Base-by-base conservation (phyloP, 2,888 invertebrate genomes). In the Oithona nana region DNA sequence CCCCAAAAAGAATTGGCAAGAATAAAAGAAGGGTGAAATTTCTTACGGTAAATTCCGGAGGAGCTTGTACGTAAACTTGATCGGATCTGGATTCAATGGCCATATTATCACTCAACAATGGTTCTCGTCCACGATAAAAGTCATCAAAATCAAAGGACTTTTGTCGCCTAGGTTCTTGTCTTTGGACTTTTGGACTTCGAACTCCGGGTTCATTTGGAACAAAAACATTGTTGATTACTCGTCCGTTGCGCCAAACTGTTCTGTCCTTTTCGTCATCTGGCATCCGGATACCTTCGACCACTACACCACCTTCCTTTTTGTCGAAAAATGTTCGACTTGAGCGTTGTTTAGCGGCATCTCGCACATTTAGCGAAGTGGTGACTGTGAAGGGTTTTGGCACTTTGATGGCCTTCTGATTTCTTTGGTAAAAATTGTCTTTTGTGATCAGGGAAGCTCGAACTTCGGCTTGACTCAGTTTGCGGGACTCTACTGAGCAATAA, bases 171-270 rank as follows among this genome's bases (percentile, higher is more conserved):
- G 39, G 39, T 39, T 39, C 8, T 16, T 16, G 1, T n/a, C 30
- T 24, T 30, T 29, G 55, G 24, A 39, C 61, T 11, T 57, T 24
- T 29, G 57, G 28, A 61, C 30, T 28, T 20, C 52, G 50, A 26
- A 48, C 24, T 13, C 24, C 82, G 68, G 81, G 79, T 57, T 83
- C 83, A 68, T 85, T 84, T 22, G 85, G 84, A 55, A 84, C 77
- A 58, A 89, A 73, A 71, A 86, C 82, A 62, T 86, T 86, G 69
- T 89, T 88, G 55, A 89, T 85, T 16, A 89, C 88, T 66, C 88
- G 78, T 0, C 88, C 89, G 72, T 89, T 89, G 62, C 89, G 78
- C 88, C 88, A 89, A 0, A 83, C 83, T 71, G 85, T 84, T 3
- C 29, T 28, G 31, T 62, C 50, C 2, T n/a, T 28, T 52, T 29